Conservation (phyloP, 2,797 vertebrate genomes). For the Liasis olivaceus region DNA sequence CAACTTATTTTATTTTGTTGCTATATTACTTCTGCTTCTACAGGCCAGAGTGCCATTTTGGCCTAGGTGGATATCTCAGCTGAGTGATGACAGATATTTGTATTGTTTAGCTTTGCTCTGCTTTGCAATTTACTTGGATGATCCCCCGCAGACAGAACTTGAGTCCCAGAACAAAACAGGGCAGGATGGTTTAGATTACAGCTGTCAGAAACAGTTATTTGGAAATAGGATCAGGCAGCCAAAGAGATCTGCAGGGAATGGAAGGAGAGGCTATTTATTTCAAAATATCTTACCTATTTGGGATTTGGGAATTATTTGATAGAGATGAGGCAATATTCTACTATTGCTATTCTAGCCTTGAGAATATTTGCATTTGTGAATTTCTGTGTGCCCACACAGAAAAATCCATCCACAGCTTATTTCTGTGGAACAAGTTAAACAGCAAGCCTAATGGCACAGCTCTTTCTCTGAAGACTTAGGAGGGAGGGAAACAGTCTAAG, state of each 20-base stretch:
- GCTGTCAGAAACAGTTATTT: constrained; percentile 41
- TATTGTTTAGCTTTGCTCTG: constrained; percentile 29
- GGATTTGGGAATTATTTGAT: not conserved
- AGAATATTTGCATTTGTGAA: constrained; percentile 29
- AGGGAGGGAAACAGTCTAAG: not conserved
- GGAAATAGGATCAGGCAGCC: constrained; percentile 8
- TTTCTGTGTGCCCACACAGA: not conserved
- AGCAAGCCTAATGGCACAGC: not conserved
- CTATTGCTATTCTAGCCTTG: not conserved
- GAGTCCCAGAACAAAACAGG: constrained; percentile 18
- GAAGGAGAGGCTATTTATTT: constrained; percentile 23
- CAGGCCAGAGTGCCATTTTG: constrained; percentile 5
- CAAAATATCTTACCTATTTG: constrained; percentile 7
- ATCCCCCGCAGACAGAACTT: constrained; percentile 16
- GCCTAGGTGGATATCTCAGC: constrained; percentile 5
- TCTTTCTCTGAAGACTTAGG: not conserved
- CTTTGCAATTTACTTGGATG: constrained; percentile 32
- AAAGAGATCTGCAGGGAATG: constrained; percentile 36
- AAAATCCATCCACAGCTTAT: not conserved
- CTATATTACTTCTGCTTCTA: constrained; percentile 20
- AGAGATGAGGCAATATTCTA: constrained; percentile 14
- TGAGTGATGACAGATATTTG: constrained; percentile 32
- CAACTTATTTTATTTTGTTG: constrained; percentile 3
- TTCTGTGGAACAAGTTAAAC: constrained; percentile 4
- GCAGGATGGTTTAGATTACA: constrained; percentile 32